Percentiles rank a stretch among this genome's conserved stretches.
Conservation (phyloP, 2,797 vertebrate genomes). For the Rhinella marina region DNA sequence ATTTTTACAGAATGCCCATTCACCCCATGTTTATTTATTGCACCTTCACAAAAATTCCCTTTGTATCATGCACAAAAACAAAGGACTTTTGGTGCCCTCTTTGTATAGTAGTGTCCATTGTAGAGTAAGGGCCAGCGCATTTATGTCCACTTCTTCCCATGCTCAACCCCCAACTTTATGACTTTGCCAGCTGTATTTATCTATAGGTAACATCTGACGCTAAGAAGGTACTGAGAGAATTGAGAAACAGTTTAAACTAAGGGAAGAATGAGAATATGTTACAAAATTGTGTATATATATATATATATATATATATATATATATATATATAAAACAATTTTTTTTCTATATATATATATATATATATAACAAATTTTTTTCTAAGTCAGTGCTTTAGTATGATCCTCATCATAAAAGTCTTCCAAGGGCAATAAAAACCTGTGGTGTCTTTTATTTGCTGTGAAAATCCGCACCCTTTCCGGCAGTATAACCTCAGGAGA, state of each 20-base stretch:
- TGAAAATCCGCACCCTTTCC: slow-evolving; percentile 78
- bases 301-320: neutral
- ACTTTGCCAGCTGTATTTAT: slow-evolving; percentile 47
- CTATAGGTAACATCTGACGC: neutral
- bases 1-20: slow-evolving; percentile 30
- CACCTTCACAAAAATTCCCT: slow-evolving; percentile 55
- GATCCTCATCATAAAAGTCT: slow-evolving; percentile 76
- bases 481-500: slow-evolving; percentile 75
- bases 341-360: slow-evolving; percentile 51
- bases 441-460: slow-evolving; percentile 75
- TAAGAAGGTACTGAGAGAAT: neutral
- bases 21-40: slow-evolving; percentile 56
- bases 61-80: slow-evolving; percentile 55
- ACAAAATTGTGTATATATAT: neutral
- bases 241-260: neutral
- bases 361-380: slow-evolving; percentile 58
- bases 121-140: slow-evolving; percentile 27
- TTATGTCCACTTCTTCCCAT: slow-evolving; percentile 46
- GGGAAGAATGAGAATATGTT: neutral
- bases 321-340: slow-evolving; percentile 62
- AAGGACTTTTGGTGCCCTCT: slow-evolving; percentile 41
- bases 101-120: slow-evolving; percentile 47
- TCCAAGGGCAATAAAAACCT: slow-evolving; percentile 73
- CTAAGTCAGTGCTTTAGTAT: slow-evolving; percentile 61
- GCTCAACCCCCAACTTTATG: slow-evolving; percentile 57